Base-by-base conservation (phyloP, 2,888 invertebrate species). In the Drosophila mimica region DNA sequence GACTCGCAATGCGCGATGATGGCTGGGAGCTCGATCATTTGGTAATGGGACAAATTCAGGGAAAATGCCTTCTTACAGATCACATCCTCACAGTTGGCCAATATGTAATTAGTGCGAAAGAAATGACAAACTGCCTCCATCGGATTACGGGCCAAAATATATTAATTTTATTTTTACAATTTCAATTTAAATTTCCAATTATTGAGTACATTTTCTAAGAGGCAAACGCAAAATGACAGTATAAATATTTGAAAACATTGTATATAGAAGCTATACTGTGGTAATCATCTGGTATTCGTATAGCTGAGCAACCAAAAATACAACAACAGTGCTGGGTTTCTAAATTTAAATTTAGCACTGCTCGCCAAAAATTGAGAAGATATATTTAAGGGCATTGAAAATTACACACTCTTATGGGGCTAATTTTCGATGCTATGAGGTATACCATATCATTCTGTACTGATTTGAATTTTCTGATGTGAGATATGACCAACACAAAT, bases 111-210 rank as follows among this genome's bases (percentile, higher is more conserved):
- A 92, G 95, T 94, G 92, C 95, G 95, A 88, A 96, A 94, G 92
- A 95, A 96, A 93, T 95, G 94, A 92, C 95, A 94, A 87, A 96
- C 94, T 88, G 94, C 94, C 94, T 95, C 95, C 95, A 95, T 95
- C 11, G 28, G n/a, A 31, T 3, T 15, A 46, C 25, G 46, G 8
- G 25, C 8, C 25, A 4, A 25, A 25, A 25, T 28, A 9, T 20
- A n/a, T 13, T 30, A 43, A 57, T 57, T 1, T 5, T 13, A 5
- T 56, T 40, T n/a, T 40, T 53, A 15, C 20, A 43, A 46, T 57
- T 53, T 40, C 6, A 65, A 75, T 79, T 75, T 79, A 63, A 51
- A 49, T 68, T 75, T 79, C 62, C 68, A 68, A 75, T 79, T 64
- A 43, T 43, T 20, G 36, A 49, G 33, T 46, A 64, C 54, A 75